phyloP scores from a whole-genome alignment of 2,888 invertebrate genomes.

The Diabrotica balteata region DNA sequence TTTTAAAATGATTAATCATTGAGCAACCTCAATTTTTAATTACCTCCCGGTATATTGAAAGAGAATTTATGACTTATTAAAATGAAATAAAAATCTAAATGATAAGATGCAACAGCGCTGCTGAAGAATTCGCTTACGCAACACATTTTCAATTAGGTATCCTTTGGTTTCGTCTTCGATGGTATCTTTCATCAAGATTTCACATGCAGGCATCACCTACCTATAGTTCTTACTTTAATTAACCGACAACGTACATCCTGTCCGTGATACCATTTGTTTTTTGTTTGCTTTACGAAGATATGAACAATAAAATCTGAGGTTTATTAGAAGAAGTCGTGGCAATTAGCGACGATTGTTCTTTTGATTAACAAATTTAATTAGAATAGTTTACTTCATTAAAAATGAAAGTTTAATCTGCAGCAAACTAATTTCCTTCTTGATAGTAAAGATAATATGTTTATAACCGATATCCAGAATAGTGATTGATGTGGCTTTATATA shows the following conservation, averaged over 20 bases:
- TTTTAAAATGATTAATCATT: too few relatives aligned
- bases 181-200: not conserved
- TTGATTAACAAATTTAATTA: not conserved
- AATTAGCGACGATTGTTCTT: not conserved
- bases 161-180: not conserved
- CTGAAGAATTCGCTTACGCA: not conserved
- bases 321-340: not conserved
- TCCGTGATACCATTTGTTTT: not conserved
- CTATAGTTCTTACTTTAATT: not conserved
- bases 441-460: too few relatives aligned
- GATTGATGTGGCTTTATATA: too few relatives aligned
- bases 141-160: not conserved
- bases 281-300: not conserved
- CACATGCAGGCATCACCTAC: not conserved
- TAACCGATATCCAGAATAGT: too few relatives aligned
- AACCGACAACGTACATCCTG: slow-evolving; percentile 2
- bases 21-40: too few relatives aligned
- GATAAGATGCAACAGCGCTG: not conserved
- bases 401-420: not conserved
- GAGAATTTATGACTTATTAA: too few relatives aligned
- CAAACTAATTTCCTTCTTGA: not conserved
- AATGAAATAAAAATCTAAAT: too few relatives aligned
- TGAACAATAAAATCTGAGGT: not conserved
- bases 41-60: too few relatives aligned
- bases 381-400: not conserved